Percentiles rank a stretch among this genome's conserved stretches.
These are phyloP conservation scores for Noctilio leporinus DNA, from an alignment of 2,113 vertebrate species.

Conservation along the genomic window DNA sequence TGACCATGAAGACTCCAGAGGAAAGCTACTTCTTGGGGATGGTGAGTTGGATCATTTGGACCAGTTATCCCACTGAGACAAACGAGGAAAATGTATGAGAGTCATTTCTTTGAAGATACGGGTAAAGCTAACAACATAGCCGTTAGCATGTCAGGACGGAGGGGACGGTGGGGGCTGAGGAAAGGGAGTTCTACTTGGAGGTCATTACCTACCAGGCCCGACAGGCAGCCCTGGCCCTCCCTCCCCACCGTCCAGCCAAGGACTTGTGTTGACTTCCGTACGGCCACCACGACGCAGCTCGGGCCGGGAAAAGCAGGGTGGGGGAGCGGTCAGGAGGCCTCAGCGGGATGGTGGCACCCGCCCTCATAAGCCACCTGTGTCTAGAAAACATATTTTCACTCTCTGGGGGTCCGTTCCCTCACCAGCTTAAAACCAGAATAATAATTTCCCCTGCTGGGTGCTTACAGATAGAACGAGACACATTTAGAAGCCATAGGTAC, in stretches of 20 bases:
- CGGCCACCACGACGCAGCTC: not conserved
- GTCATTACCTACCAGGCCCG: not conserved
- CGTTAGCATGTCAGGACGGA: not conserved
- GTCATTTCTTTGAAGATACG: not conserved
- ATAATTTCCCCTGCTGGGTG: not conserved
- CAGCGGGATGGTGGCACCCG: not conserved
- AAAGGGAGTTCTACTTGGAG: not conserved
- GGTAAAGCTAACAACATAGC: not conserved
- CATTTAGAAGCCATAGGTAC: not conserved
- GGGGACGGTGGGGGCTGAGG: not conserved
- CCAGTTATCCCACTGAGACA: not conserved
- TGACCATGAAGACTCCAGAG: constrained; percentile 75
- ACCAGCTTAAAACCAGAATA: not conserved
- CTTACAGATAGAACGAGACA: not conserved
- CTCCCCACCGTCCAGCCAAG: no score
- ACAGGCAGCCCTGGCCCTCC: not conserved
- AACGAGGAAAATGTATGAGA: not conserved
- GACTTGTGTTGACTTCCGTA: not conserved
- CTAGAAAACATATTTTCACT: not conserved
- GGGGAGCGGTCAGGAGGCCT: not conserved
- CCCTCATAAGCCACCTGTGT: not conserved
- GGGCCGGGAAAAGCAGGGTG: not conserved
- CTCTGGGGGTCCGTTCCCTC: not conserved
- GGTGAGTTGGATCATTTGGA: not conserved
- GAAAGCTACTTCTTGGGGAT: constrained; percentile 36